Base-by-base conservation (phyloP, 2,113 vertebrate genomes). In the Morone saxatilis region DNA sequence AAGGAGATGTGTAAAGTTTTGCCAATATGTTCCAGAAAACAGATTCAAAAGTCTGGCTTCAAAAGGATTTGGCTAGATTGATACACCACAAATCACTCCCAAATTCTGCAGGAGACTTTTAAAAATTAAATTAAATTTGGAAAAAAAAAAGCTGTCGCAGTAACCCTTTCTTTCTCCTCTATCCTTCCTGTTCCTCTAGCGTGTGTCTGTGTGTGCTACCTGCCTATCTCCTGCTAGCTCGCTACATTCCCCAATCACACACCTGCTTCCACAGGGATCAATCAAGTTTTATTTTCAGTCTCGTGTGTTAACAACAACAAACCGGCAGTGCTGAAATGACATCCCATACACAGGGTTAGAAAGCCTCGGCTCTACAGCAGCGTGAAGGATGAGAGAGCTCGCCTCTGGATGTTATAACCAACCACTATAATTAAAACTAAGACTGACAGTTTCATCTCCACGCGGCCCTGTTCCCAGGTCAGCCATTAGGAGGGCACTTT, bases 401-500 rank as follows among this genome's bases (percentile, higher is more conserved):
- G 1, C 31, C 67, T 43, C 51, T 59, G 31, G 13, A 17, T n/a
- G 59, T 51, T 13, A 50, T 41, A 45, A 57, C 50, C 7, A 80
- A 66, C 17, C 65, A 45, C 71, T 70, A 16, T 71, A 76, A 76
- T 78, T 81, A 47, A 75, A 74, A 76, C 51, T 22, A 8, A 60
- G 25, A 62, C 57, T 76, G 62, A 81, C 82, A 71, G 67, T 77
- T 74, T 72, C 22, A 72, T 87, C 78, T 81, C 36, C 62, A 72
- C 17, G 54, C 61, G 6, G 13, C 22, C 10, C 50, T 60, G 57
- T 40, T 65, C 60, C 61, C 50, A 71, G 71, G 22, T 71, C 67
- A 59, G 75, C 31, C 38, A 54, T 61, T 51, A 45, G 36, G 9
- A 47, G 12, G 38, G 38, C 17, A 56, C 22, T 57, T 40, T 11